Conservation (phyloP, 2,888 invertebrate genomes). For the Allygus modestus region DNA sequence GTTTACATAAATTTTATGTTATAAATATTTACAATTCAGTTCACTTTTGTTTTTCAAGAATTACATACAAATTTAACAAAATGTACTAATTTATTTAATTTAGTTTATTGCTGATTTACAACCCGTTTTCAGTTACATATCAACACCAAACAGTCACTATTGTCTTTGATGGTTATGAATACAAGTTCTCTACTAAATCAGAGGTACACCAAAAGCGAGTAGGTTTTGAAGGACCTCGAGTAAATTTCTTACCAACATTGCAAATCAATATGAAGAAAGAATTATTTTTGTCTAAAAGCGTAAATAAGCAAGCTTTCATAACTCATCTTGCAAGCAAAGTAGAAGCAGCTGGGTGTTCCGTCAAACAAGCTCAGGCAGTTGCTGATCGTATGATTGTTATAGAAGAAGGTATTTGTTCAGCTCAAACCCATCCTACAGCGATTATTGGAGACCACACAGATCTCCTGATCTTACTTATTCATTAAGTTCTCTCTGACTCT, state of each 20-base stretch:
- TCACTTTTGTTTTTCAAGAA: too few relatives aligned
- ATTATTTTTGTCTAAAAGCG: not conserved
- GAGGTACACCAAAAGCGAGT: not conserved
- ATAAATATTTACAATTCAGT: too few relatives aligned
- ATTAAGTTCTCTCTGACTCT: not conserved
- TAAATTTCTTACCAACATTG: not conserved
- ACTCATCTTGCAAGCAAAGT: not conserved
- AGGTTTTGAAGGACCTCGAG: slow-evolving; percentile 8
- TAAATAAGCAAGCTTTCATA: not conserved
- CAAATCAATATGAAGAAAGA: not conserved
- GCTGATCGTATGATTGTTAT: not conserved
- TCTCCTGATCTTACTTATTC: not conserved
- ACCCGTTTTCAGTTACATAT: too few relatives aligned
- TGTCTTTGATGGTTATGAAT: not conserved
- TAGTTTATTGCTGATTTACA: too few relatives aligned
- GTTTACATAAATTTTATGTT: too few relatives aligned
- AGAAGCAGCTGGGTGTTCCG: not conserved
- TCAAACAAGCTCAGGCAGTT: not conserved
- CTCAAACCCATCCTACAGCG: not conserved
- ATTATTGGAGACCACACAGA: not conserved
- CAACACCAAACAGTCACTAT: too few relatives aligned
- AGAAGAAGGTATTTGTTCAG: not conserved
- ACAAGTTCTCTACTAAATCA: not conserved
- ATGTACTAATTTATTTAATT: too few relatives aligned
- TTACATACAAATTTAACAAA: too few relatives aligned